phyloP scores from a whole-genome alignment of 1,140 invertebrate genomes.

The Dendrolimus kikuchii region DNA sequence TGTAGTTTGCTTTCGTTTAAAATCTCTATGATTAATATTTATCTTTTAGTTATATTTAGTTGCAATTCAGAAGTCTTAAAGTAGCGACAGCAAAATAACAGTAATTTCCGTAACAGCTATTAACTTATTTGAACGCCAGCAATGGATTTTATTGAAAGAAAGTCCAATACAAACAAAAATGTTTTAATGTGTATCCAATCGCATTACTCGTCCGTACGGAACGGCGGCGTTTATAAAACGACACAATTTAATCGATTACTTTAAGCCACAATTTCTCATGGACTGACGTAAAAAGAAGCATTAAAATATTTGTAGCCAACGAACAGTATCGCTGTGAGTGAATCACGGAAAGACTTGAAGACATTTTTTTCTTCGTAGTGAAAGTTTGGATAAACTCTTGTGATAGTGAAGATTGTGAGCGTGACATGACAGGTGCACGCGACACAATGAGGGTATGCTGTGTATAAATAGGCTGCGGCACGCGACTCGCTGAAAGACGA shows the following conservation, averaged over 20 bases:
- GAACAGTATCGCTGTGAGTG: constrained; percentile 28
- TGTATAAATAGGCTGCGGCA: constrained; percentile 8
- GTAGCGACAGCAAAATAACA: too few species aligned
- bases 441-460: constrained; percentile 17
- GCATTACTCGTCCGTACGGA: constrained; percentile 15
- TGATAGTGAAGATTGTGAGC: constrained; percentile 5
- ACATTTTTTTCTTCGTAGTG: constrained; percentile 31
- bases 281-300: constrained; percentile 14
- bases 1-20: too few species aligned
- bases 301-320: constrained; percentile 15
- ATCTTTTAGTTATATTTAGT: too few species aligned
- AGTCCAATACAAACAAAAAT: constrained; percentile 12
- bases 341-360: constrained; percentile 15
- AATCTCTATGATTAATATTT: too few species aligned
- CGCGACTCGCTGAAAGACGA: constrained; percentile 5
- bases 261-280: constrained; percentile 10
- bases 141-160: constrained; percentile 2
- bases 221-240: constrained; percentile 9
- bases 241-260: constrained; percentile 9
- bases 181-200: constrained; percentile 16
- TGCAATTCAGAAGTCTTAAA: too few species aligned
- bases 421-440: constrained; percentile 13
- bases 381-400: constrained; percentile 34
- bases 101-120: too few species aligned
- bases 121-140: background rate